phyloP scores from a whole-genome alignment of 2,888 invertebrate species.

The Andrena bucephala region DNA sequence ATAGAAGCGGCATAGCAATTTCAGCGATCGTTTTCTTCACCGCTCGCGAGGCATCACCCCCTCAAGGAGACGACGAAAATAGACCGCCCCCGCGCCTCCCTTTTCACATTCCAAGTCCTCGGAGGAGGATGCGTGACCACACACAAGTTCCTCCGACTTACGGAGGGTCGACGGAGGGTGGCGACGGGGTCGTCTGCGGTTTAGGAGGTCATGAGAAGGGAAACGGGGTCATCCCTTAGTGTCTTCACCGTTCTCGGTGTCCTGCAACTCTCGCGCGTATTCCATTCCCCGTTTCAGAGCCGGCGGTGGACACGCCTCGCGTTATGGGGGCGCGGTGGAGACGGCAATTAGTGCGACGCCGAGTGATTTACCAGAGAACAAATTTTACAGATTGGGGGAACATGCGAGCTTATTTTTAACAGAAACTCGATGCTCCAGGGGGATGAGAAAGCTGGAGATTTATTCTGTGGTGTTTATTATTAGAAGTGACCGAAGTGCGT shows the following conservation, averaged over 20 bases:
- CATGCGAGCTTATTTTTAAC: slow-evolving; percentile 8
- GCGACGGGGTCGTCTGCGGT: slow-evolving; percentile 56
- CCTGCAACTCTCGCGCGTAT: slow-evolving; percentile 12
- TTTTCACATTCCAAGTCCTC: slow-evolving; percentile 47
- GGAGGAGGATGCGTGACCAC: slow-evolving; percentile 67
- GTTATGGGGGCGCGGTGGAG: slow-evolving; percentile 19
- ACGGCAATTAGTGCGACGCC: slow-evolving; percentile 55
- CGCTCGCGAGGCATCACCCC: background rate
- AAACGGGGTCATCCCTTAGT: slow-evolving; percentile 81
- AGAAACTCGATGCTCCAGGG: background rate
- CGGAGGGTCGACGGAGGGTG: slow-evolving; percentile 58
- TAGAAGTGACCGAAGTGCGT: background rate
- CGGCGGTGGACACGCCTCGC: slow-evolving; percentile 16
- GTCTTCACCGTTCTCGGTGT: slow-evolving; percentile 44
- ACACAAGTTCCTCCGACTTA: slow-evolving; percentile 66
- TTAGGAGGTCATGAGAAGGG: slow-evolving; percentile 81
- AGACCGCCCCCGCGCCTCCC: slow-evolving; percentile 25
- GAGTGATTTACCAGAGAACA: slow-evolving; percentile 57
- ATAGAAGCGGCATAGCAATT: background rate
- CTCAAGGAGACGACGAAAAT: slow-evolving; percentile 11
- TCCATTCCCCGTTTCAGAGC: slow-evolving; percentile 5
- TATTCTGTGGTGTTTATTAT: background rate
- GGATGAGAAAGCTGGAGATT: background rate
- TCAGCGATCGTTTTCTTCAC: background rate
- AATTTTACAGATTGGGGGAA: slow-evolving; percentile 39